Base-by-base conservation (phyloP, 2,113 vertebrate genomes). In the Tricholaema leucomelas region DNA sequence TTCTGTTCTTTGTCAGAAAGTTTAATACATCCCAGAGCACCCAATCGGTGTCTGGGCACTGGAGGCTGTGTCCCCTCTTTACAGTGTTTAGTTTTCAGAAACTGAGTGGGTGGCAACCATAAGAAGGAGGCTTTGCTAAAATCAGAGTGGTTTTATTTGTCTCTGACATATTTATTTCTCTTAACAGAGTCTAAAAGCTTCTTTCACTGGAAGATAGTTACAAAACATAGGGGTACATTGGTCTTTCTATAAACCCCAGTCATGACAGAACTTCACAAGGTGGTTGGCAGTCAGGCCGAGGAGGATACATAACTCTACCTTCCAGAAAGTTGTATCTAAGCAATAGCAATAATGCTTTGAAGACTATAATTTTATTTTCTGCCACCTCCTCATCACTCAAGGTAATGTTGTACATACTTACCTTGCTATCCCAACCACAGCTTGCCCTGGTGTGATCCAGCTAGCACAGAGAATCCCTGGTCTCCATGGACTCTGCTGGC, bases 21-120 rank as follows among this genome's bases (percentile, higher is more conserved):
- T 75, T 95, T 95, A 95, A 95, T 85, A 36, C 15, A 92, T 88
- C 67, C 83, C 92, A 94, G 94, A 81, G 83, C 74, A 90, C 28
- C 50, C 79, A 50, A 42, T 81, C 80, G 44, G 73, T 38, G 66
- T 58, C 86, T 86, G 86, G 88, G 83, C 70, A 52, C 59, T 72
- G 83, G 24, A 90, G 65, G 70, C 66, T 33, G 21, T 35, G 83
- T 84, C 66, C 91, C 92, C 86, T 79, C 88, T 88, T 90, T 52
- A 33, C 77, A 88, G 12, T 90, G 80, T 94, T 91, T 91, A 85
- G 79, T 92, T 75, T 76, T 77, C 54, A 72, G 76, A 80, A 83
- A 48, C 85, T 78, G 80, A 64, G 82, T 90, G 88, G 73, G 82
- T 92, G 73, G 80, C 15, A 88, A 38, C 42, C n/a, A 1, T 77